Evolutionary conservation across 2,888 invertebrate genomes (phyloP).

Genomic region (Anoplius nigerrimus): DNA sequence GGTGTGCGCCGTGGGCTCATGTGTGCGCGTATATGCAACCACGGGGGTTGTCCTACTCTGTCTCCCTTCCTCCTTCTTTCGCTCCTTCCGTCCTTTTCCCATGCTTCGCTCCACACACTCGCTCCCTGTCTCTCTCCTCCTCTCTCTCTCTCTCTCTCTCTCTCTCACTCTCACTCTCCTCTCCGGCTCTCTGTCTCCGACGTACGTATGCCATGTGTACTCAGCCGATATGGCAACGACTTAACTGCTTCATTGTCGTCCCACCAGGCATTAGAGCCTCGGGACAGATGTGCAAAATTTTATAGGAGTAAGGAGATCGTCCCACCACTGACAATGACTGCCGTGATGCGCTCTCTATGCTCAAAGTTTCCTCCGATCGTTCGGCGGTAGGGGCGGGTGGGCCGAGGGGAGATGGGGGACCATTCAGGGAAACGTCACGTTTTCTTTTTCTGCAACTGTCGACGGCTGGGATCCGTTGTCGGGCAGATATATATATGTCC

Average conservation of each 20-base stretch:
- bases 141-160: conserved; percentile 40
- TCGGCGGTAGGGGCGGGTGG: no score
- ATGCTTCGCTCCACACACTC: conserved; percentile 16
- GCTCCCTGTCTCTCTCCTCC: conserved; percentile 34
- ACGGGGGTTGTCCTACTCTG: conserved; percentile 30
- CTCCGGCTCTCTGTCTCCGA: conserved; percentile 15
- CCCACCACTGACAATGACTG: conserved; percentile 27
- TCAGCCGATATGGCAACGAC: conserved; percentile 70
- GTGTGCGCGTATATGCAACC: conserved; percentile 22
- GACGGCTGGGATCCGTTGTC: no score
- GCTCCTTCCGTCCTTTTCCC: conserved; percentile 32
- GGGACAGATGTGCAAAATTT: conserved; percentile 72
- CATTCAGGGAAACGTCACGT: no score
- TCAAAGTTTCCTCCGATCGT: conserved; percentile 26
- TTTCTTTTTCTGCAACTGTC: no score
- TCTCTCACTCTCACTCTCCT: conserved; percentile 39
- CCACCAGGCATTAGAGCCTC: conserved; percentile 62
- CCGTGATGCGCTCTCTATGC: no score
- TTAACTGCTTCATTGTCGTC: conserved; percentile 71
- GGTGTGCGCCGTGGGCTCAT: conserved; percentile 46
- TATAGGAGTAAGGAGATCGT: conserved; percentile 52
- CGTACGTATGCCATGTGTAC: conserved; percentile 64
- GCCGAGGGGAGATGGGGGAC: no score
- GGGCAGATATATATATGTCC: no score
- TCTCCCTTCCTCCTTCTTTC: conserved; percentile 17